These are phyloP conservation scores for Calliphora vicina DNA, from an alignment of 1,140 invertebrate species.

Conservation along the genomic window DNA sequence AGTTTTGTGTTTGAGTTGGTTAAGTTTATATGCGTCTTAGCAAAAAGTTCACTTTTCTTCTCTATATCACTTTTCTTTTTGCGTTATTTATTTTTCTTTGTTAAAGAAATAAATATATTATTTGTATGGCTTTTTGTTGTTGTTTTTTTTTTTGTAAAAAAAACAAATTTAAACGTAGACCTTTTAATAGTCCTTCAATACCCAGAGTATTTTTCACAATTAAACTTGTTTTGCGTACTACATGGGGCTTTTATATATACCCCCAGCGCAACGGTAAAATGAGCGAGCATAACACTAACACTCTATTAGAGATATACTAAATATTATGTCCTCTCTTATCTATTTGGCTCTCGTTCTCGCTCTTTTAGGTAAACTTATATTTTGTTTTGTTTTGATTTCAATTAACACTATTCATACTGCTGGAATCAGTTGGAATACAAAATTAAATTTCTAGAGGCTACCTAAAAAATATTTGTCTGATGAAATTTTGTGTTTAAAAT, in stretches of 20 bases:
- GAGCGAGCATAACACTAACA: background rate
- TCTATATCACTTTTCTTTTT: background rate
- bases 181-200: background rate
- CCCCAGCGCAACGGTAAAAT: background rate
- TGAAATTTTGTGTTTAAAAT: no score
- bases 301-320: constrained; percentile 9
- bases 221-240: constrained; percentile 14
- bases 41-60: constrained; percentile 8
- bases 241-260: constrained; percentile 30
- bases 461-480: no score
- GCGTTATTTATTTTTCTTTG: background rate
- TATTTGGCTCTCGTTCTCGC: background rate
- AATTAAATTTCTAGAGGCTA: no score
- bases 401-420: background rate
- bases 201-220: constrained; percentile 15
- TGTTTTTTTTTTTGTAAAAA: no score
- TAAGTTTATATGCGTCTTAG: background rate
- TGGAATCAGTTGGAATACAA: no score
- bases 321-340: background rate
- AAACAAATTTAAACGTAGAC: background rate
- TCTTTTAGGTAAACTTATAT: background rate
- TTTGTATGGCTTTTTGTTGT: background rate
- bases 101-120: background rate
- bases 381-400: background rate
- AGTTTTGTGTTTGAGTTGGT: background rate